A percentile compares a stretch with the other conserved stretches of the same genome.
phyloP scores from a whole-genome alignment of 2,797 vertebrate species.

The Scleropages formosus region DNA sequence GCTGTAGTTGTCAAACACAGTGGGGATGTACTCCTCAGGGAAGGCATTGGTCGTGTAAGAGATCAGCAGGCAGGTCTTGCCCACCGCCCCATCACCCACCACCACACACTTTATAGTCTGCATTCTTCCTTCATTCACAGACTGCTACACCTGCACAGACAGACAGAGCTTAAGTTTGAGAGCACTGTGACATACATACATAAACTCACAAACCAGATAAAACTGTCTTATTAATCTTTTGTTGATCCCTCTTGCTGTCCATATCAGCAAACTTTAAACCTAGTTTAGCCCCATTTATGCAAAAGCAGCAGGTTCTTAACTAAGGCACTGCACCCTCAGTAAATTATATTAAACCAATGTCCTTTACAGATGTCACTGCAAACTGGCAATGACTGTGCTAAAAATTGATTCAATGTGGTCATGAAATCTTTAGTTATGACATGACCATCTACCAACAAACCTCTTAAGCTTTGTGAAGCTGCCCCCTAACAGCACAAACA shows the following conservation, averaged over 20 bases:
- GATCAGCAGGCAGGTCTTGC: constrained; percentile 93
- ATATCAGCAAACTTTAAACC: background rate
- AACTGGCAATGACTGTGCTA: no score
- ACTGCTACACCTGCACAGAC: constrained; percentile 67
- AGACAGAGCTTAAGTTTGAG: background rate
- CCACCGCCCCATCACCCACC: constrained; percentile 89
- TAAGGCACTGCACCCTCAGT: background rate
- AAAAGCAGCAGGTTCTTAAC: background rate
- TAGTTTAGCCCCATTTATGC: background rate
- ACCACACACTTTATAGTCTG: constrained; percentile 96
- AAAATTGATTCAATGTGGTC: no score
- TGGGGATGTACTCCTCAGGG: constrained; percentile 90
- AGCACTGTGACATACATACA: constrained; percentile 32
- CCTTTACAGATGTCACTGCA: no score
- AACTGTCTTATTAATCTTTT: background rate
- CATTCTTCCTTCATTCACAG: constrained; percentile 82
- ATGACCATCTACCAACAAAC: no score
- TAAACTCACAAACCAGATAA: background rate
- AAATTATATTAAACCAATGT: background rate
- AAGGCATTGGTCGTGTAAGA: constrained; percentile 93
- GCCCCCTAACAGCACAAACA: no score
- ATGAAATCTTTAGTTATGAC: no score
- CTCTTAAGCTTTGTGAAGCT: no score
- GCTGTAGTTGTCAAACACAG: constrained; percentile 94
- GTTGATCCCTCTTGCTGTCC: background rate